A percentile compares a stretch with the other conserved stretches of the same genome.
Conservation (phyloP, 2,797 vertebrate genomes). For the Allobates femoralis region DNA sequence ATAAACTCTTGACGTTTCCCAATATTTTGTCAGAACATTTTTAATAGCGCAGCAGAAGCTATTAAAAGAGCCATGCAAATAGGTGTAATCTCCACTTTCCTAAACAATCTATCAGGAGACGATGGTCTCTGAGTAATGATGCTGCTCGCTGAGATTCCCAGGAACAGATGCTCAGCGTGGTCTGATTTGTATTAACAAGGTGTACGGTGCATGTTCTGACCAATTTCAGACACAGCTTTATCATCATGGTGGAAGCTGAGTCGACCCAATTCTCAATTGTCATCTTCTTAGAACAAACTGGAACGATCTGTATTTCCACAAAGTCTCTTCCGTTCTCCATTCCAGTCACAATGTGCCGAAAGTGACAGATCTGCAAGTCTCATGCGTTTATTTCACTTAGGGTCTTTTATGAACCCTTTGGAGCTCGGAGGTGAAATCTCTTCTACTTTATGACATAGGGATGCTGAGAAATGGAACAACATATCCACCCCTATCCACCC, state of each 20-base stretch:
- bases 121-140: slow-evolving; percentile 55
- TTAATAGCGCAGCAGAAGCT: slow-evolving; percentile 51
- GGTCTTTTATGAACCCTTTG: neutral
- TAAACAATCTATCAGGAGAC: slow-evolving; percentile 55
- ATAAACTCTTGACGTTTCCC: slow-evolving; percentile 9
- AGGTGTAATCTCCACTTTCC: slow-evolving; percentile 43
- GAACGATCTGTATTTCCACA: neutral
- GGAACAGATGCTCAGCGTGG: slow-evolving; percentile 55
- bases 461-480: neutral
- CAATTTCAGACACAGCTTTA: slow-evolving; percentile 49
- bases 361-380: neutral
- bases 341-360: neutral
- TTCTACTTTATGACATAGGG: neutral
- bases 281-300: slow-evolving; percentile 14
- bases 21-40: slow-evolving; percentile 55
- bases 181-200: slow-evolving; percentile 60
- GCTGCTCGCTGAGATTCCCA: slow-evolving; percentile 50
- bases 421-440: neutral
- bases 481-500: neutral
- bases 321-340: neutral
- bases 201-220: slow-evolving; percentile 25
- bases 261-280: slow-evolving; percentile 38
- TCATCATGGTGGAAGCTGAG: slow-evolving; percentile 40
- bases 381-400: neutral
- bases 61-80: slow-evolving; percentile 50